Evolutionary conservation across 2,113 vertebrate genomes (phyloP), one percentile per base, ranked within the genome.

Genomic region (Malaclemys terrapin): DNA sequence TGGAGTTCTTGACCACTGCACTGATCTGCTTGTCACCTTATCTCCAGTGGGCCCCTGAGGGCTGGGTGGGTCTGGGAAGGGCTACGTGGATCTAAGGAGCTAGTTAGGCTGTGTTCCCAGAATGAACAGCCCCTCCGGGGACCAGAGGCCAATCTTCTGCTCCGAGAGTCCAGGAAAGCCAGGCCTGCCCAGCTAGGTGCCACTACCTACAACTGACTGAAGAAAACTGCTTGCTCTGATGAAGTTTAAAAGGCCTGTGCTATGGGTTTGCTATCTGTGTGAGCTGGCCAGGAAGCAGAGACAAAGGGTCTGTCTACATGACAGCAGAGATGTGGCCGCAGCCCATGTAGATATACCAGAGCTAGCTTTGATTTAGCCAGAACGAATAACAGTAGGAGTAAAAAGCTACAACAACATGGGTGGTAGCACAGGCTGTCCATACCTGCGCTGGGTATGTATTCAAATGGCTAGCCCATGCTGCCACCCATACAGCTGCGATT

Each of bases 1-100:
- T 65, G 10, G 47, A 85, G 72, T 65, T 27, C 53, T 84, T 47
- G 45, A 50, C 20, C 35, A 17, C 22, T 1, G 72, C 0, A 0
- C 27, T 38, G 16, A 45, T 11, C 38, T 76, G 38, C 12, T 45
- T 47, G 42, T 7, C 49, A 53, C 54, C 47, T 31, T 59, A 17
- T 49, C 45, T 81, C 54, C 53, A 49, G 42, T 31, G 17, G 69
- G 69, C n/a, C 69, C 38, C 69, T 38, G n/a, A 75, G 17, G 35
- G 22, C n/a, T 75, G n/a, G 35, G 35, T 69, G 62, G 2, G 22
- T 69, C 24, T 47, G 9, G 11, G 42, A 62, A 62, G 57, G 29
- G 6, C 29, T 62, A 24, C 3, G 38, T 35, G 35, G n/a, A 38
- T 38, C 31, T 72, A 72, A 16, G 49, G 35, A 47, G 50, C 22